These are phyloP conservation scores for Pristionchus pacificus DNA, from an alignment of 1,140 invertebrate genomes.

Conservation along the genomic window DNA sequence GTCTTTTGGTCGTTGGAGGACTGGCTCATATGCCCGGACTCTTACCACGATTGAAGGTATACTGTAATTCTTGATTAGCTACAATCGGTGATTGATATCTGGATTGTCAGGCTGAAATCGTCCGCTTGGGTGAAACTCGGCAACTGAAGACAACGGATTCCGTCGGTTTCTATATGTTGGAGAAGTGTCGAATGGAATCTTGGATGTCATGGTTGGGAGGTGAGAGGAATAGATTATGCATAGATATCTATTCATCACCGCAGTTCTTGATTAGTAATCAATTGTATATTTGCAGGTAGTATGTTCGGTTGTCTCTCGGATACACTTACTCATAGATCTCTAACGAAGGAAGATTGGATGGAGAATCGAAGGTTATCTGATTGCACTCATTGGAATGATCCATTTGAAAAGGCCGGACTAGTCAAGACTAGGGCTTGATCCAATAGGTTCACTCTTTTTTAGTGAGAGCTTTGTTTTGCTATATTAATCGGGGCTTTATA, in stretches of 20 bases:
- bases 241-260: not conserved
- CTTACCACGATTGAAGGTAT: not conserved
- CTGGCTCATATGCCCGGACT: not conserved
- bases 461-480: too few relatives aligned
- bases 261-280: not conserved
- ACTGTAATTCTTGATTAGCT: not conserved
- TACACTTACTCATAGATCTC: not conserved
- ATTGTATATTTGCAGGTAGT: not conserved
- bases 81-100: not conserved
- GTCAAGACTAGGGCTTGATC: too few relatives aligned
- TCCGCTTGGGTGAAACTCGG: not conserved
- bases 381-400: not conserved
- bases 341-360: not conserved
- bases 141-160: too few relatives aligned
- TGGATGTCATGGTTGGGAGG: conserved; percentile 1
- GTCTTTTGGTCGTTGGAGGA: not conserved
- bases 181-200: not conserved
- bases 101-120: not conserved
- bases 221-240: not conserved
- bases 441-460: too few relatives aligned
- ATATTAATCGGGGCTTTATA: too few relatives aligned
- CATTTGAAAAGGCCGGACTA: too few relatives aligned
- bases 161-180: not conserved
- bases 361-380: not conserved
- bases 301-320: not conserved